Conservation (phyloP, 2,888 invertebrate genomes). For the Cerceris ruficornis region DNA sequence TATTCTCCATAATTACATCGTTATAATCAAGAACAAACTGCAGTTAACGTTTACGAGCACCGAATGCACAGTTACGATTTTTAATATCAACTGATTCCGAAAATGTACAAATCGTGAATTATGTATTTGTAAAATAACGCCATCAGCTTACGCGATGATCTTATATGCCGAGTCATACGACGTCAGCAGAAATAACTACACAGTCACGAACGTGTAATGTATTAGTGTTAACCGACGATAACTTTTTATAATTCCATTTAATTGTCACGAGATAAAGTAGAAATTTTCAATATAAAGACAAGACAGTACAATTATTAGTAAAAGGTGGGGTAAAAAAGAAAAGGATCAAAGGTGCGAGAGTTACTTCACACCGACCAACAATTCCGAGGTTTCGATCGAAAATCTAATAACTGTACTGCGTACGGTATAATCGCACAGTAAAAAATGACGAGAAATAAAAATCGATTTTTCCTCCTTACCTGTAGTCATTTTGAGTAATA, state of each 20-base stretch:
- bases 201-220: neutral
- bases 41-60: neutral
- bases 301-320: too few relatives aligned
- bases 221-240: neutral
- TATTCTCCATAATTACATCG: neutral
- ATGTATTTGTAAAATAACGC: conserved; percentile 26
- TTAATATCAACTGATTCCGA: conserved; percentile 8
- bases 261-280: too few relatives aligned
- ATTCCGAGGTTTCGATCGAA: conserved; percentile 11
- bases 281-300: too few relatives aligned
- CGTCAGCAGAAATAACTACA: neutral
- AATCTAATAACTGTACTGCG: conserved; percentile 53
- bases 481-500: conserved; percentile 27
- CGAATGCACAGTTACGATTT: neutral
- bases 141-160: conserved; percentile 24
- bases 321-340: conserved; percentile 5
- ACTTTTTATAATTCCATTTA: neutral
- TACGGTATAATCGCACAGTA: conserved; percentile 34
- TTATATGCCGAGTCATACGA: conserved; percentile 12
- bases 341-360: neutral
- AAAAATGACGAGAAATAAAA: neutral
- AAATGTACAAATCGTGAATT: neutral
- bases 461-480: conserved; percentile 28
- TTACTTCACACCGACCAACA: neutral
- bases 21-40: neutral